These are phyloP conservation scores for Anadara kagoshimensis DNA, from an alignment of 1,140 invertebrate species.

Conservation along the genomic window DNA sequence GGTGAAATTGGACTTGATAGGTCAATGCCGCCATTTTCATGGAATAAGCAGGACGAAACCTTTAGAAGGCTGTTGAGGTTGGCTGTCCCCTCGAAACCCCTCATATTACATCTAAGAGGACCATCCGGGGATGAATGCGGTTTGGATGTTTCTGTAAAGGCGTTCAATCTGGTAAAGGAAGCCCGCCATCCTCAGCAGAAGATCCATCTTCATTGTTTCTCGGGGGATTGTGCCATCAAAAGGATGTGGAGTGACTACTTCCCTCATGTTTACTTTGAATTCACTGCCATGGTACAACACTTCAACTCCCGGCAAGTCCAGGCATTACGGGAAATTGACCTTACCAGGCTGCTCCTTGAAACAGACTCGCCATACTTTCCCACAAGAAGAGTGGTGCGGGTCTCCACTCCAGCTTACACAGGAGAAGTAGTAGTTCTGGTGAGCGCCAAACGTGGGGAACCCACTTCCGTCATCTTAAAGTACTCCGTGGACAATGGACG, in stretches of 20 bases:
- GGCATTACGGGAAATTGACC: neutral
- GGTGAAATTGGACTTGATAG: neutral
- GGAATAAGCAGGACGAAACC: neutral
- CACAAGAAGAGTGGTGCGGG: neutral
- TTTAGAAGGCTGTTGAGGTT: neutral
- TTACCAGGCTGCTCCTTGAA: neutral
- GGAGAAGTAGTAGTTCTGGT: neutral
- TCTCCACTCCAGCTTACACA: neutral
- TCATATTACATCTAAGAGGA: neutral
- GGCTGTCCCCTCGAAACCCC: neutral
- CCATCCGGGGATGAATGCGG: neutral
- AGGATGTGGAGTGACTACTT: neutral
- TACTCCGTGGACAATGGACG: too few species aligned
- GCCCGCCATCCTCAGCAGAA: neutral
- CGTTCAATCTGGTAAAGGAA: neutral
- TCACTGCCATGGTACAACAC: neutral
- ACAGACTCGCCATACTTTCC: neutral
- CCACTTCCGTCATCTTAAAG: too few species aligned
- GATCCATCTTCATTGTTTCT: neutral
- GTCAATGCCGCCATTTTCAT: neutral
- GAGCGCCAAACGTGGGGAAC: neutral
- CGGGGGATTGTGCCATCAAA: neutral
- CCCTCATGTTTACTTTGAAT: slow-evolving; percentile 5
- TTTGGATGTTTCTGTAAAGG: neutral
- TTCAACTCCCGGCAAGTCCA: neutral